Conservation (phyloP, 92 coral and sea anemone species). For the Phenganax marumi region DNA sequence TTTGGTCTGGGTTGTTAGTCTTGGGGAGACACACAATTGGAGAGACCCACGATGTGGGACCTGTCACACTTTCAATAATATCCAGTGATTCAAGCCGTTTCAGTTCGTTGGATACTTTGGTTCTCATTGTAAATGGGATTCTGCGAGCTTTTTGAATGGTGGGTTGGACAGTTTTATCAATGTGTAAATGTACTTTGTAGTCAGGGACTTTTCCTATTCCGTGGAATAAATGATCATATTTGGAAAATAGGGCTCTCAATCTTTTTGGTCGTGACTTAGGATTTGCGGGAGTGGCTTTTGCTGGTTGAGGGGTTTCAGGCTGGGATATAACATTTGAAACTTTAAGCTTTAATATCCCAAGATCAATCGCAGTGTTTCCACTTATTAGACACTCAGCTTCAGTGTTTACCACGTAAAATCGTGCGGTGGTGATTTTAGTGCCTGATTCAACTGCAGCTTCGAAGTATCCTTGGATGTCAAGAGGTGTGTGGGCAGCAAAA, state of each 20-base stretch:
- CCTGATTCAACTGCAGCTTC: constrained; percentile 1
- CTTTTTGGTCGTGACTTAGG: background rate
- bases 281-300: background rate
- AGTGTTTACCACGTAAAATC: background rate
- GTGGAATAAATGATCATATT: background rate
- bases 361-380: background rate
- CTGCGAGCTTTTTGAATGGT: background rate
- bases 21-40: no score
- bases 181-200: background rate
- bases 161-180: background rate
- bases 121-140: background rate
- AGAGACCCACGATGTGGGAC: background rate
- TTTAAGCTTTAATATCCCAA: background rate
- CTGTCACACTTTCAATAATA: background rate
- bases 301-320: background rate
- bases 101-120: background rate
- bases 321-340: background rate
- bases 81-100: background rate
- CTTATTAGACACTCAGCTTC: background rate
- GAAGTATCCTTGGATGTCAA: background rate
- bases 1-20: no score
- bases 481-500: background rate
- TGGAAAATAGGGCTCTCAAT: background rate
- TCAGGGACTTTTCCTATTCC: background rate
- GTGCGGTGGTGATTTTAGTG: background rate